Evolutionary conservation across 2,113 vertebrate genomes (phyloP).

Genomic region (Gopherus flavomarginatus): DNA sequence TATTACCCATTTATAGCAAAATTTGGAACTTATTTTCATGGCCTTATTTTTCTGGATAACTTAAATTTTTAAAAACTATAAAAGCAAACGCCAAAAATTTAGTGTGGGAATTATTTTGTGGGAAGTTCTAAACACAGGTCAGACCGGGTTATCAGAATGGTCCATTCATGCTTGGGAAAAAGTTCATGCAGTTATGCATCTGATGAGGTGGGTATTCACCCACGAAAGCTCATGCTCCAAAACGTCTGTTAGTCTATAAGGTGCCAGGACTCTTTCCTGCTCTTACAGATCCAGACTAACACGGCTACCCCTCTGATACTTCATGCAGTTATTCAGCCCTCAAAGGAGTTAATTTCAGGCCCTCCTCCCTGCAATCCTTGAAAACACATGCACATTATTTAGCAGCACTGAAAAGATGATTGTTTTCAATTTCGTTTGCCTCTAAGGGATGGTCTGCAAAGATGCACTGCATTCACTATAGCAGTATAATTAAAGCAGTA

Average conservation of each 20-base stretch:
- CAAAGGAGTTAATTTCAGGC: neutral
- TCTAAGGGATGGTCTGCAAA: fast-evolving
- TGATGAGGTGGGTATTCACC: too few relatives aligned
- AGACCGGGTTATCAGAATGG: neutral
- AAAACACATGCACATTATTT: fast-evolving
- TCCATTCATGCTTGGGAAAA: neutral
- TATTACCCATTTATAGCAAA: neutral
- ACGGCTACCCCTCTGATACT: too few relatives aligned
- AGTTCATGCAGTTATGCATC: neutral
- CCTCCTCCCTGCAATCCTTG: fast-evolving
- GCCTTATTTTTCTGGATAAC: neutral
- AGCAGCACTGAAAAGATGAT: fast-evolving
- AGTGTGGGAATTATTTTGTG: neutral
- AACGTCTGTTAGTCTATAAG: too few relatives aligned
- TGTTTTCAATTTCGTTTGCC: fast-evolving
- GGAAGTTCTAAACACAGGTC: neutral
- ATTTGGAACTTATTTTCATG: neutral
- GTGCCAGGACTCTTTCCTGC: too few relatives aligned
- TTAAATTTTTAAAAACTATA: neutral
- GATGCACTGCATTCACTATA: neutral
- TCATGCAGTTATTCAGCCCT: neutral
- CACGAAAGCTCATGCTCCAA: too few relatives aligned
- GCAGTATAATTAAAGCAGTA: neutral
- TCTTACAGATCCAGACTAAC: too few relatives aligned
- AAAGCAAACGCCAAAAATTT: fast-evolving